These are phyloP conservation scores for Chionoecetes opilio DNA, from an alignment of 1,140 invertebrate species.

Conservation along the genomic window DNA sequence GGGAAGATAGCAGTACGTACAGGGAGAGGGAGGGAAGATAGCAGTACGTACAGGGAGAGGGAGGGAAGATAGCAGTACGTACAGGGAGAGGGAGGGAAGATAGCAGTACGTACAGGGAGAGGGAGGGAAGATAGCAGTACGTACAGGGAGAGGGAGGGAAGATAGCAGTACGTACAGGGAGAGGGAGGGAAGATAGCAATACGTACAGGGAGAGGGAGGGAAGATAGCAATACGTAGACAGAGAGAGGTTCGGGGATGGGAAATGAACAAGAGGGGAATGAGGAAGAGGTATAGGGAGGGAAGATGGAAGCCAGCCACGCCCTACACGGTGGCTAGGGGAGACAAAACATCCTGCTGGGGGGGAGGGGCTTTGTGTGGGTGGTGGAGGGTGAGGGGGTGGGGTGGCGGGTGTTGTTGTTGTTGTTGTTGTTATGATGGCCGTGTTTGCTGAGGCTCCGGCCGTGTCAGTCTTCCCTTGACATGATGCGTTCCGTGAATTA, in stretches of 20 bases:
- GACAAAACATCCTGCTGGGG: background rate
- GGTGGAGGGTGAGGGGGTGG: background rate
- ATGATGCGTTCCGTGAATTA: background rate
- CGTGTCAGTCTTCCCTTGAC: background rate
- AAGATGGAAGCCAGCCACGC: background rate
- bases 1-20: too few relatives aligned
- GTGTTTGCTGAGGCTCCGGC: background rate
- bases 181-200: too few relatives aligned
- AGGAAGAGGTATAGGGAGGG: background rate
- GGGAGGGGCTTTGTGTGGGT: background rate
- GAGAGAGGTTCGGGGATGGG: too few relatives aligned
- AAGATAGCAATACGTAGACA: too few relatives aligned
- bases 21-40: too few relatives aligned
- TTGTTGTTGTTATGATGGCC: background rate
- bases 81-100: too few relatives aligned
- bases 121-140: too few relatives aligned
- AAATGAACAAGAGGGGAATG: background rate
- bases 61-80: too few relatives aligned
- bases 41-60: too few relatives aligned
- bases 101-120: too few relatives aligned
- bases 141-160: too few relatives aligned
- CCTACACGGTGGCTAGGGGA: background rate
- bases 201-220: background rate
- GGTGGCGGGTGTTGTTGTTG: background rate
- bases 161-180: too few relatives aligned